phyloP scores from a whole-genome alignment of 2,888 invertebrate species.

The Hirtodrosophila duncani region DNA sequence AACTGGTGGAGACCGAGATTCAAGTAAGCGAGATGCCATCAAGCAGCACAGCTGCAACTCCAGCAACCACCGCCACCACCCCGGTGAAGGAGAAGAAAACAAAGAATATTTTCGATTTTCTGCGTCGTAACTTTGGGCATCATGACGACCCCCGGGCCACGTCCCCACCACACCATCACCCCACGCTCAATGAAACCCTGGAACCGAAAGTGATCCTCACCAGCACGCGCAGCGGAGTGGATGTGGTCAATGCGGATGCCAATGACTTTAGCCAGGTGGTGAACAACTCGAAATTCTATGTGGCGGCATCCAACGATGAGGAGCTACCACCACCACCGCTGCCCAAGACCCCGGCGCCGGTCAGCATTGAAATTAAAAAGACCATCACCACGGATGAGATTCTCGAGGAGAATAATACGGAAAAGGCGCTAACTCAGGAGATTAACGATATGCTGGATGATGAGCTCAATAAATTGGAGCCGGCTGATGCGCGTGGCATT shows the following conservation, averaged over 20 bases:
- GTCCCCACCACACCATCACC: conserved; percentile 32
- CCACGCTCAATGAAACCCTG: conserved; percentile 39
- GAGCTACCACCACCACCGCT: conserved; percentile 48
- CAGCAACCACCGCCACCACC: conserved; percentile 17
- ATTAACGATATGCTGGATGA: conserved; percentile 76
- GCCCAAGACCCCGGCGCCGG: conserved; percentile 70
- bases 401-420: conserved; percentile 69
- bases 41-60: conserved; percentile 38
- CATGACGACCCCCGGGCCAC: conserved; percentile 57
- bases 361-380: conserved; percentile 75
- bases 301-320: conserved; percentile 62
- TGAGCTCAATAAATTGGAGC: conserved; percentile 72
- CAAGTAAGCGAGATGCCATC: conserved; percentile 74
- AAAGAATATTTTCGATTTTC: conserved; percentile 78
- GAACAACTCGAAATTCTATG: conserved; percentile 77
- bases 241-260: conserved; percentile 58
- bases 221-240: conserved; percentile 55
- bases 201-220: conserved; percentile 47
- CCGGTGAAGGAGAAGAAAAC: conserved; percentile 66
- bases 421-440: conserved; percentile 72
- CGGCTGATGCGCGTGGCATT: conserved; percentile 12
- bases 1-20: conserved; percentile 75
- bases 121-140: conserved; percentile 77
- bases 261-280: conserved; percentile 64
- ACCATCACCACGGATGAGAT: conserved; percentile 75